phyloP scores from a whole-genome alignment of 2,113 vertebrate species.

The Gallinago jamesoni region DNA sequence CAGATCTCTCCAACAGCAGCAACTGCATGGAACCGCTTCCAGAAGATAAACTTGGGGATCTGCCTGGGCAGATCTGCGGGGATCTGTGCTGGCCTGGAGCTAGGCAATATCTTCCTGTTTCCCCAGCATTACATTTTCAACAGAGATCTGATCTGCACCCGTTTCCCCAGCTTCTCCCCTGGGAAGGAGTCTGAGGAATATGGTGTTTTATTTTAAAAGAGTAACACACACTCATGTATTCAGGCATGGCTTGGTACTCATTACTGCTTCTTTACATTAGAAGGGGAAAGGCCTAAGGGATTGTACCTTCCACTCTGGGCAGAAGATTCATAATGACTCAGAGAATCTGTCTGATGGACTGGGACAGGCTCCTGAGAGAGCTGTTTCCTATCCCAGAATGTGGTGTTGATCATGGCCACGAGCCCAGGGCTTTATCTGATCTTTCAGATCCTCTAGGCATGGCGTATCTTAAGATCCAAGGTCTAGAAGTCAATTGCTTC shows the following conservation, averaged over 20 bases:
- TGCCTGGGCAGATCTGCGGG: too few species aligned
- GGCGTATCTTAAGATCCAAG: not conserved
- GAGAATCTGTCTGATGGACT: not conserved
- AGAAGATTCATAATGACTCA: not conserved
- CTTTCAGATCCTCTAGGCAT: not conserved
- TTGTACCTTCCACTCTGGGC: not conserved
- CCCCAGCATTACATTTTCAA: too few species aligned
- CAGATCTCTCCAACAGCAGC: not conserved
- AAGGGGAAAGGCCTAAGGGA: not conserved
- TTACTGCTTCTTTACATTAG: not conserved
- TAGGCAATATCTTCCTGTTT: not conserved
- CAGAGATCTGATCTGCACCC: not conserved
- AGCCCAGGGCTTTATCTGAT: not conserved
- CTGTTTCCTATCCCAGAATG: not conserved
- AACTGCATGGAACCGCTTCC: not conserved
- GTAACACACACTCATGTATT: not conserved
- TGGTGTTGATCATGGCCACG: not conserved
- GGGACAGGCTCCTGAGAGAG: not conserved
- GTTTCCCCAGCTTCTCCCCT: not conserved
- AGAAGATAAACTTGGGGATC: not conserved
- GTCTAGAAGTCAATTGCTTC: not conserved
- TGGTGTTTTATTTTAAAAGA: not conserved
- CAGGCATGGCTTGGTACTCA: not conserved
- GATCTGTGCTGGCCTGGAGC: not conserved
- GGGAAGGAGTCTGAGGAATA: not conserved